Conservation (phyloP, 2,888 invertebrate genomes). For the Geotrupes spiniger region DNA sequence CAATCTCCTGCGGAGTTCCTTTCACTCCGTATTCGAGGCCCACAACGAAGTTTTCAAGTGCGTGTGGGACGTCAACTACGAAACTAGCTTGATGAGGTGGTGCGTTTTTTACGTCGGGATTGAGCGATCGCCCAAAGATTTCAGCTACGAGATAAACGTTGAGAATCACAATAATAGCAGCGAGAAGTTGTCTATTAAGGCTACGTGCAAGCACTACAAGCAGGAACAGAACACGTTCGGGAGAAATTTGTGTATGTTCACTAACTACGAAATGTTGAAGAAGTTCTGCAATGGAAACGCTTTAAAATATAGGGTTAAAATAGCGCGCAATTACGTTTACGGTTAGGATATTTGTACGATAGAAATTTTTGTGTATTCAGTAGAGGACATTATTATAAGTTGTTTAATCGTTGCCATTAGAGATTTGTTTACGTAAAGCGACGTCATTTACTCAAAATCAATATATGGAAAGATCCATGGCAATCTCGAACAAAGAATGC, state of each 20-base stretch:
- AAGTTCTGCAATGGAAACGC: conserved; percentile 23
- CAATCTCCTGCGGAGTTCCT: background rate
- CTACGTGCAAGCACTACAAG: conserved; percentile 11
- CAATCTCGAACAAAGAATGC: too few relatives aligned
- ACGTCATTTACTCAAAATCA: too few relatives aligned
- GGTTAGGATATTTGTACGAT: background rate
- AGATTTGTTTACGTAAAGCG: too few relatives aligned
- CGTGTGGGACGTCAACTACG: conserved; percentile 28
- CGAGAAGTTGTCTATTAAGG: conserved; percentile 18
- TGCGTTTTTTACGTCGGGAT: conserved; percentile 27
- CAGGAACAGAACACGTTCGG: conserved; percentile 7
- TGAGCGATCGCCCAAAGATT: conserved; percentile 4
- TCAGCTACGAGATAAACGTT: conserved; percentile 17
- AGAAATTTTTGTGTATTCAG: too few relatives aligned
- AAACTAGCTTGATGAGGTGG: conserved; percentile 30
- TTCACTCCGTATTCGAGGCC: conserved; percentile 25
- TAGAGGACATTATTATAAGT: too few relatives aligned
- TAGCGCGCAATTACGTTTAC: conserved; percentile 2
- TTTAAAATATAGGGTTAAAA: conserved; percentile 24
- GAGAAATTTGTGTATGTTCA: conserved; percentile 21
- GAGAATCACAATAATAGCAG: conserved; percentile 14
- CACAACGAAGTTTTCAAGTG: conserved; percentile 31
- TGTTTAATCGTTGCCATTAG: too few relatives aligned
- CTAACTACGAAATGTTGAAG: conserved; percentile 26
- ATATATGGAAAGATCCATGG: too few relatives aligned